Evolutionary conservation across 1,140 invertebrate genomes (phyloP), one percentile per base, ranked within the genome.

Genomic region (Meloidogyne floridensis): DNA sequence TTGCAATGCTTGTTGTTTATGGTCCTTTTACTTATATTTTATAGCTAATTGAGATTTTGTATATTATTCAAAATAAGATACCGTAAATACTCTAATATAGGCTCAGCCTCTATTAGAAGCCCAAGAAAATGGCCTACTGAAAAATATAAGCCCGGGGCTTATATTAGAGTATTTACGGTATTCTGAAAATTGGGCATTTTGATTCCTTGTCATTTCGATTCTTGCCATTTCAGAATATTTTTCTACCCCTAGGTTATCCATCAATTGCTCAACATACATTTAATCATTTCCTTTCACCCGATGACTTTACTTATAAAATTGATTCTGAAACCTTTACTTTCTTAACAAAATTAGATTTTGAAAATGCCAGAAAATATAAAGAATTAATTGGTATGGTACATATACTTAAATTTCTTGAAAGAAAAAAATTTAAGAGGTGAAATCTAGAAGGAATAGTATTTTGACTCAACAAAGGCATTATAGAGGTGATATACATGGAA

Each of bases 321-420:
- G 59, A 65, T 18, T 65, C 59, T n/a, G 59, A 65, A 65, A n/a
- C 15, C 6, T 65, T 82, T 13, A 81, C 81, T 1, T 82, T 81
- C 51, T 79, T 89, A 54, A 86, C 89, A 8, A 84, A 90, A 47
- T 70, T 78, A 54, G 87, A 89, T 72, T 89, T 89, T 77, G 74
- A 82, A 56, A 90, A 90, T 77, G 87, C 86, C 56, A 83, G 81
- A 11, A 87, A 88, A 78, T 80, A 84, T 51, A 78, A 76, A 59
- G 74, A 84, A 20, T 84, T 71, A 51, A 83, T 84, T 77, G 77
- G 75, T 85, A 56, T 32, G 72, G 80, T 70, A 9, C 20, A 20
- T 20, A 20, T 20, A 20, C 32, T 32, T 47, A 18, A 83, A 5
- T n/a, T 13, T n/a, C 47, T 72, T 10, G 32, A 43, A 47, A 32